Evolutionary conservation across 2,113 vertebrate genomes (phyloP), one percentile per base, ranked within the genome.

Genomic region (Miniopterus natalensis): DNA sequence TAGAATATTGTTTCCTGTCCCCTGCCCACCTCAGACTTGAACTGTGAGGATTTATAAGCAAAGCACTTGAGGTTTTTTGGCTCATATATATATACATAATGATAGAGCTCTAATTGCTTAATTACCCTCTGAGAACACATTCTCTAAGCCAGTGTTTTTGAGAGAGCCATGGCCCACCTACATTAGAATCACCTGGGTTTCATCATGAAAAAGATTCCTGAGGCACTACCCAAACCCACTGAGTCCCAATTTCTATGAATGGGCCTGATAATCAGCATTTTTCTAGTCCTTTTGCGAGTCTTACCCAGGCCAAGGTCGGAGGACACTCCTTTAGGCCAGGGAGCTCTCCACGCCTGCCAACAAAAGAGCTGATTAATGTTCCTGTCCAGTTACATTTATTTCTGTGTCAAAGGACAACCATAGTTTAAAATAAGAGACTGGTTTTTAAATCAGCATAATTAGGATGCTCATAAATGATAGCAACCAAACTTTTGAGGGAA

Each of bases 391-490:
- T 87, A 31, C 47, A 90, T 57, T 55, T 61, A 61, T 80, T 90
- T 92, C 49, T 80, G 75, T 90, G 65, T 80, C 83, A 89, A 65
- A 95, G 61, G 61, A 92, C 59, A 84, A 80, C 31, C n/a, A 27
- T 4, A 65, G 45, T 84, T 86, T 53, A 80, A 95, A 85, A 71
- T 10, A 77, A 31, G 40, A 77, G 88, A 77, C 25, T 74, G 63
- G 71, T 59, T 75, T 95, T 93, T 86, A 20, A 86, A 84, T 92
- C 49, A 84, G 3, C 17, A 29, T 63, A 77, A 92, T 77, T 90
- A 80, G 31, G 31, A 88, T 81, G 14, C 31, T 57, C 4, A 84
- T 71, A 40, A 90, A 14, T 74, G 74, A 92, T 45, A 79, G 29
- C n/a, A 91, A 45, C 9, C 15, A 74, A 95, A 47, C 0, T 42